Conservation (phyloP, 1,140 invertebrate genomes). For the Caligus rogercresseyi region DNA sequence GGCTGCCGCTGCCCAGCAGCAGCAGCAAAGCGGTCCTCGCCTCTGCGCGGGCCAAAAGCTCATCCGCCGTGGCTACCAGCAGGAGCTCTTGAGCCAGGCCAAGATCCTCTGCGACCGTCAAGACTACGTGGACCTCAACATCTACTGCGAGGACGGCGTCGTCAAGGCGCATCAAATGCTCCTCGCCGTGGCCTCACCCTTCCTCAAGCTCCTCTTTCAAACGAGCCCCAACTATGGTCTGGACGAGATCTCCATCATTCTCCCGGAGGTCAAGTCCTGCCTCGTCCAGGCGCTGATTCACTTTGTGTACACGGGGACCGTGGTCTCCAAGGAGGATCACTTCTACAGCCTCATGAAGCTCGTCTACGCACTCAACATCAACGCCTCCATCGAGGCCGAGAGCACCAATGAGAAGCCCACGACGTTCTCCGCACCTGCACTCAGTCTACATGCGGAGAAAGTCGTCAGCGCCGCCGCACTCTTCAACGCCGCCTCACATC, state of each 20-base stretch:
- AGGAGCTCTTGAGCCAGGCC: constrained; percentile 6
- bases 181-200: constrained; percentile 13
- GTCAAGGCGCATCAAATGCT: constrained; percentile 14
- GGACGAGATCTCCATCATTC: constrained; percentile 6
- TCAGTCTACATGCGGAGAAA: too few relatives aligned
- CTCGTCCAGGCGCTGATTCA: constrained; percentile 16
- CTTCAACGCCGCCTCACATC: background rate
- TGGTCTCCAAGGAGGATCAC: constrained; percentile 17
- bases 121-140: constrained; percentile 17
- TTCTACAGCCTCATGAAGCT: constrained; percentile 20
- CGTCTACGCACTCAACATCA: constrained; percentile 17
- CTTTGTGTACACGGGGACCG: constrained; percentile 15
- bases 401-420: constrained; percentile 15
- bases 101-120: constrained; percentile 9
- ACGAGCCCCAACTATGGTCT: background rate
- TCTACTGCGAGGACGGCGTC: constrained; percentile 17
- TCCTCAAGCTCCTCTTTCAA: constrained; percentile 14
- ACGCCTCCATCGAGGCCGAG: constrained; percentile 18
- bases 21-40: background rate
- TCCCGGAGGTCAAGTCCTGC: constrained; percentile 15
- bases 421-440: constrained; percentile 7
- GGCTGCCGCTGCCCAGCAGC: background rate
- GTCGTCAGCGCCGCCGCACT: too few relatives aligned
- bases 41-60: constrained; percentile 10
- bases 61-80: constrained; percentile 6